A percentile compares a stretch with the other conserved stretches of the same genome.
phyloP scores from a whole-genome alignment of 2,113 vertebrate species.

The Gracilinanus agilis region DNA sequence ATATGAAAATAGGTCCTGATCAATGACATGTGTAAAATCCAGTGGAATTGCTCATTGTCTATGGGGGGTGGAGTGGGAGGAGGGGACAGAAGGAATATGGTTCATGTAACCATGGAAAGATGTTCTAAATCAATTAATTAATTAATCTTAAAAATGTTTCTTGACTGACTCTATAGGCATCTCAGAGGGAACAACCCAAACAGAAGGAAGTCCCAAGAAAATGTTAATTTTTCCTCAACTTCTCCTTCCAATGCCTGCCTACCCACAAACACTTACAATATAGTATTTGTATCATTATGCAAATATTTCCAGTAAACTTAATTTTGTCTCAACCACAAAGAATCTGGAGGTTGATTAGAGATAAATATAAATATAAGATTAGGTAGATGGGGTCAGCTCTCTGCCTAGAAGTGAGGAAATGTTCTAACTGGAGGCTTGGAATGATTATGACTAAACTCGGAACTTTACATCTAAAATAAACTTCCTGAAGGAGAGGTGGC shows the following conservation, averaged over 20 bases:
- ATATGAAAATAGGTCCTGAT: no score
- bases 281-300: neutral
- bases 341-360: neutral
- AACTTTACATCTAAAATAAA: neutral
- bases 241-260: neutral
- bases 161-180: neutral
- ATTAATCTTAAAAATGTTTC: no score
- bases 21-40: no score
- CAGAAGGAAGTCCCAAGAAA: neutral
- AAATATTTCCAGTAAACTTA: neutral
- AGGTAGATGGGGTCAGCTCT: neutral
- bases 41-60: no score
- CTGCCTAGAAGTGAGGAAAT: neutral
- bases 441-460: neutral
- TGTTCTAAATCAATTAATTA: no score
- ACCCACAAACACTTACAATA: neutral
- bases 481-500: neutral
- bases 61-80: no score
- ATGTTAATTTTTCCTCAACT: neutral
- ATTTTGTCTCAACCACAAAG: neutral
- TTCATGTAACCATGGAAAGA: no score
- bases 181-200: neutral
- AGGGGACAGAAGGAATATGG: no score
- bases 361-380: neutral
- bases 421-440: neutral